Conservation (phyloP, 2,888 invertebrate species). For the Caenorhabditis macrosperma region DNA sequence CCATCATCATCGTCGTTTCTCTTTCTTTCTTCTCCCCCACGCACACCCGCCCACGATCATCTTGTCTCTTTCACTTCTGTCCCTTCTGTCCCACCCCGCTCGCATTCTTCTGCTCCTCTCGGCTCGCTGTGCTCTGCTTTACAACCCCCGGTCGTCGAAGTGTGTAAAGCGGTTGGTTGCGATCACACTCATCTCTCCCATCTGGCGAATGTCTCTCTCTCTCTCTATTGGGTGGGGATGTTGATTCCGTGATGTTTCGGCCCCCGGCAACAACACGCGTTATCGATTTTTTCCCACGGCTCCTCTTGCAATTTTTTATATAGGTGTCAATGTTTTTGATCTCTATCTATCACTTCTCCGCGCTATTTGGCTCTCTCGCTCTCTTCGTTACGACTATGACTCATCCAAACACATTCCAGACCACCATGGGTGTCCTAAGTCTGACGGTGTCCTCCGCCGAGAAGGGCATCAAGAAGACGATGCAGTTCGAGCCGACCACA, state of each 20-base stretch:
- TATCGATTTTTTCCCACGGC: background rate
- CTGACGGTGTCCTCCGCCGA: slow-evolving; percentile 82
- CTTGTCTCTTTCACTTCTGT: background rate
- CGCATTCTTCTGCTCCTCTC: slow-evolving; percentile 3
- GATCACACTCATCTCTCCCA: background rate
- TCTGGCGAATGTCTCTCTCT: slow-evolving; percentile 11
- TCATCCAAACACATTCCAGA: background rate
- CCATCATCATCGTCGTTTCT: slow-evolving; percentile 9
- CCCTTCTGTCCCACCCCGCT: slow-evolving; percentile 21
- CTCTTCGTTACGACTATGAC: background rate
- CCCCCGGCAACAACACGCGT: background rate
- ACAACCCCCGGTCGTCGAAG: slow-evolving; percentile 5
- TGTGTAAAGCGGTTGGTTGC: slow-evolving; percentile 36
- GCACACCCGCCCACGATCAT: slow-evolving; percentile 38
- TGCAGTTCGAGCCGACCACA: slow-evolving; percentile 96
- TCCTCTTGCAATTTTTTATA: background rate
- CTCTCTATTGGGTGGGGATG: too few species aligned
- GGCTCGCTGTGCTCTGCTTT: background rate
- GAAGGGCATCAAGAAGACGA: slow-evolving; percentile 87
- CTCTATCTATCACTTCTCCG: background rate
- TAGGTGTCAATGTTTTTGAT: background rate
- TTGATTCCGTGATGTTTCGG: background rate
- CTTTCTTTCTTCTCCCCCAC: slow-evolving; percentile 8
- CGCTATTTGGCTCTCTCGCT: background rate
- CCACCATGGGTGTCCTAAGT: slow-evolving; percentile 81